A percentile compares a stretch with the other conserved stretches of the same genome.
Evolutionary conservation across 2,888 invertebrate genomes (phyloP).

Genomic region (Cheilosia scutellata): DNA sequence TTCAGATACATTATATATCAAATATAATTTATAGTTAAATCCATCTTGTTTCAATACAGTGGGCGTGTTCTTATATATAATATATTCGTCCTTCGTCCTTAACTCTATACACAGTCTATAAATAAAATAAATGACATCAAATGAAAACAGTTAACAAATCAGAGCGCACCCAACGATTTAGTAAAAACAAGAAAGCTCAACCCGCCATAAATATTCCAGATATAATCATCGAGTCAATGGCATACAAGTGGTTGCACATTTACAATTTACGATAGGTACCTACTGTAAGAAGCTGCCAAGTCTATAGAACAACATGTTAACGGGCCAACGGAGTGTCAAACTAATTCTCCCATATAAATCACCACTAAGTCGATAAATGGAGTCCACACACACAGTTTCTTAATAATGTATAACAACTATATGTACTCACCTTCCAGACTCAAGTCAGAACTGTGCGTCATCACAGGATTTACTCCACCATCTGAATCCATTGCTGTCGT

Average conservation of each 20-base stretch:
- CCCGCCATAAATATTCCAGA: not conserved
- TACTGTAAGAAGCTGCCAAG: not conserved
- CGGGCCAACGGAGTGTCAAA: not conserved
- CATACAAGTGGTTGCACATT: not conserved
- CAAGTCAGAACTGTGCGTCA: conserved; percentile 82
- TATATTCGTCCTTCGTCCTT: not conserved
- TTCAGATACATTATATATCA: too few relatives aligned
- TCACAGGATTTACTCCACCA: conserved; percentile 81
- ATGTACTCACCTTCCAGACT: conserved; percentile 82
- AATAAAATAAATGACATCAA: not conserved
- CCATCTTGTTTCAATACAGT: too few relatives aligned
- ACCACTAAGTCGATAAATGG: conserved; percentile 10
- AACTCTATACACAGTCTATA: not conserved
- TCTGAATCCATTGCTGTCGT: conserved; percentile 79
- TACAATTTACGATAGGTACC: conserved; percentile 6
- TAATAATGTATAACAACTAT: not conserved
- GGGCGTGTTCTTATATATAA: too few relatives aligned
- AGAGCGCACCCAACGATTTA: not conserved
- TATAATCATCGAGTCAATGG: not conserved
- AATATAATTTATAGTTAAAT: too few relatives aligned
- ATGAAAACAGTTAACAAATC: not conserved
- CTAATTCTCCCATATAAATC: conserved; percentile 2
- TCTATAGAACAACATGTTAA: not conserved
- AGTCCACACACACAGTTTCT: not conserved
- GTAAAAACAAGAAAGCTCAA: not conserved